phyloP scores from a whole-genome alignment of 2,797 vertebrate species.

The Momotus momota region DNA sequence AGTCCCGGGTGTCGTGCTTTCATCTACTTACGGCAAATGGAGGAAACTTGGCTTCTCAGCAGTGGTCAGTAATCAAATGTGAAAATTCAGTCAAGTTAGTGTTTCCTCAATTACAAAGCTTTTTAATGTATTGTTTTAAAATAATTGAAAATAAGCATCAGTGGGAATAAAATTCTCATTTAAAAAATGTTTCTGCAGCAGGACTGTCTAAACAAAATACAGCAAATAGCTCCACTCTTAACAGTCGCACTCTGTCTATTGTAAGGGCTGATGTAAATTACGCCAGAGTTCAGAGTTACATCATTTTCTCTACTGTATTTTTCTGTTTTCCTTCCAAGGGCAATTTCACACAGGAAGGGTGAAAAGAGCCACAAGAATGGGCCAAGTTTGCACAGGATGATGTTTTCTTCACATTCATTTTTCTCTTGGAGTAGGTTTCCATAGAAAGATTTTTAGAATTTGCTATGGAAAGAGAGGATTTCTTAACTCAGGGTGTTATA shows the following conservation, averaged over 20 bases:
- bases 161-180: constrained; percentile 36
- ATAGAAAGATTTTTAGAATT: not conserved
- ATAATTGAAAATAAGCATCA: constrained; percentile 61
- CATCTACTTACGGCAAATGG: constrained; percentile 10
- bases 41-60: constrained; percentile 47
- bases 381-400: not conserved
- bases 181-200: constrained; percentile 17
- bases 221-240: not conserved
- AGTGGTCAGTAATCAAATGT: constrained; percentile 42
- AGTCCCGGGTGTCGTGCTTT: constrained; percentile 9
- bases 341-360: not conserved
- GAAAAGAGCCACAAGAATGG: not conserved
- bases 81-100: constrained; percentile 30
- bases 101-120: constrained; percentile 34
- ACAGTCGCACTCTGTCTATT: not conserved
- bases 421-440: not conserved
- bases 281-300: not conserved
- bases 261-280: not conserved
- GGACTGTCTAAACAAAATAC: not conserved
- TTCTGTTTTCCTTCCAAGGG: not conserved
- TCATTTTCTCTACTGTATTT: not conserved
- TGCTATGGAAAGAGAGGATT: not conserved
- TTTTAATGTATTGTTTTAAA: constrained; percentile 62
- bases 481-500: not conserved
- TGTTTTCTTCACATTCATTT: not conserved